Evolutionary conservation across 2,113 vertebrate genomes (phyloP).

Genomic region (Odobenus rosmarus): DNA sequence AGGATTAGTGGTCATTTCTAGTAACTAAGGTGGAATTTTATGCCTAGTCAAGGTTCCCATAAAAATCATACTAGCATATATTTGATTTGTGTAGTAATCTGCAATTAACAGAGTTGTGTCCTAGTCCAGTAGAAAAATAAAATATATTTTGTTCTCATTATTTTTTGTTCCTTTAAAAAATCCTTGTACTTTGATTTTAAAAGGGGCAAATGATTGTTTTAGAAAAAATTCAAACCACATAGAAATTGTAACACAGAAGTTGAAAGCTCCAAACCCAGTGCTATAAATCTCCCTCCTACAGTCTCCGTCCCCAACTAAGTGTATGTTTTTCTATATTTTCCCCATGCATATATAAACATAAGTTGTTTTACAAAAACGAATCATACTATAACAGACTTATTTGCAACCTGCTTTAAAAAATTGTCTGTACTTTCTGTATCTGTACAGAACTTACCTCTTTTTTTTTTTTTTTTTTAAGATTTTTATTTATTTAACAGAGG

Average conservation of each 20-base stretch:
- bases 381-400: background rate
- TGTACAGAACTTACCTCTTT: background rate
- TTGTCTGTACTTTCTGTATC: background rate
- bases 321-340: background rate
- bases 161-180: background rate
- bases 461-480: background rate
- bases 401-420: background rate
- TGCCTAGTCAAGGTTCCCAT: background rate
- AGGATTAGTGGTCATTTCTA: constrained; percentile 23
- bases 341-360: background rate
- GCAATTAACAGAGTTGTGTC: background rate
- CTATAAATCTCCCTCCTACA: background rate
- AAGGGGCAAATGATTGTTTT: background rate
- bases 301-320: background rate
- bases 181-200: background rate
- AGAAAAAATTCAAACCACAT: background rate
- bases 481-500: no score
- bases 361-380: background rate
- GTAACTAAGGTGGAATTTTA: constrained; percentile 21
- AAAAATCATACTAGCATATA: background rate
- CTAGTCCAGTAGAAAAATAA: background rate
- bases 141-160: background rate
- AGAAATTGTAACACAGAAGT: background rate
- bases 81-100: background rate
- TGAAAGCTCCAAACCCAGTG: background rate